phyloP scores from a whole-genome alignment of 2,888 invertebrate genomes.

The Cybosia mesomella region DNA sequence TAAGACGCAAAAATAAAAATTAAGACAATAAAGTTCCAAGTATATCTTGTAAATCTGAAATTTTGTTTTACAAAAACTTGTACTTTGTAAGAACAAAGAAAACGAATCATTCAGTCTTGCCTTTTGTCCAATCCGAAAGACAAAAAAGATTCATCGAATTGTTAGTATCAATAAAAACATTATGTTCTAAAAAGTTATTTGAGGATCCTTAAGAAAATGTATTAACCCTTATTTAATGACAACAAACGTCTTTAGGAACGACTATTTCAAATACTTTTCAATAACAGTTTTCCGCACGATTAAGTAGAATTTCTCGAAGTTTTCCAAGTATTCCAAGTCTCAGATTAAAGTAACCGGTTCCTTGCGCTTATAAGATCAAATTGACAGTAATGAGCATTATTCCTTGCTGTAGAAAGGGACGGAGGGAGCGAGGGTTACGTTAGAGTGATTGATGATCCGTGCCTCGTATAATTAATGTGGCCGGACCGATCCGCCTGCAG shows the following conservation, averaged over 20 bases:
- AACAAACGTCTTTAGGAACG: neutral
- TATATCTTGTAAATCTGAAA: neutral
- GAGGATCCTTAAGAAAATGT: neutral
- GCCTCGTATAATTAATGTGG: slow-evolving; percentile 75
- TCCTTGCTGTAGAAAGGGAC: slow-evolving; percentile 28
- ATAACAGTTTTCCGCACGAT: slow-evolving; percentile 18
- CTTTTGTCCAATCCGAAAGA: neutral
- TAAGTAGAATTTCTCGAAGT: slow-evolving; percentile 34
- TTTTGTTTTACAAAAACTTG: slow-evolving; percentile 5
- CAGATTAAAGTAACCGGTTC: slow-evolving; percentile 28
- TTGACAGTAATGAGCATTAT: slow-evolving; percentile 72
- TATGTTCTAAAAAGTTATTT: neutral
- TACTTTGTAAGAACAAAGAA: neutral
- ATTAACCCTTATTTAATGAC: slow-evolving; percentile 10
- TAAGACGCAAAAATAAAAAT: neutral
- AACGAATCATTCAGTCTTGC: neutral
- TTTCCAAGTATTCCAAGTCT: slow-evolving; percentile 28
- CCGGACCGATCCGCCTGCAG: slow-evolving; percentile 62
- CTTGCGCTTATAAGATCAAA: slow-evolving; percentile 60
- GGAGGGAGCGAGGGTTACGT: slow-evolving; percentile 38
- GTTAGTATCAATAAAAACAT: slow-evolving; percentile 11
- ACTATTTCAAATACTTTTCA: slow-evolving; percentile 14
- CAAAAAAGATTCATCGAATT: neutral
- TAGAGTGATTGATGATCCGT: slow-evolving; percentile 75
- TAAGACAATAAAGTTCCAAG: neutral